Evolutionary conservation across 92 coral and sea anemone genomes (phyloP), one percentile per base, ranked within the genome.

Genomic region (Actinernus sp.): DNA sequence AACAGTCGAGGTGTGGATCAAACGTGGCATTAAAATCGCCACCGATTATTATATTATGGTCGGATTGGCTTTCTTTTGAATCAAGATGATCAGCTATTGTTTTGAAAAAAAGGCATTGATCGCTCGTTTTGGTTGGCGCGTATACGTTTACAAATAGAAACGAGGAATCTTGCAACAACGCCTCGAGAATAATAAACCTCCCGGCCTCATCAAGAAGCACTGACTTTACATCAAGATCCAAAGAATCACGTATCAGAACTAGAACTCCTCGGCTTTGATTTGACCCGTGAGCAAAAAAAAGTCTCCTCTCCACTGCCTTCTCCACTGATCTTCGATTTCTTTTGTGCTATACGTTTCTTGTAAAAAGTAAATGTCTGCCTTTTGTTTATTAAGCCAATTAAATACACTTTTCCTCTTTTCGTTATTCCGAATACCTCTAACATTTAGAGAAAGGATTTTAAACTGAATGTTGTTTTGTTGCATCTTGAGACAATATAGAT

Each of bases 311-410:
- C 78, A 82, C 50, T 82, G 71, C 13, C 8, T 46, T 39, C 49
- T 49, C 88, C 88, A 82, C n/a, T 23, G 24, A 30, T 26, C 43
- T 59, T n/a, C n/a, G n/a, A n/a, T n/a, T n/a, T n/a, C n/a, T n/a
- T n/a, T n/a, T n/a, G n/a, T n/a, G n/a, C n/a, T 74, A 32, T 75
- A 71, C 19, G 84, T 83, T 60, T 82, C 83, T 65, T 82, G 88
- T 21, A 74, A 33, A 37, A 74, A 74, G 2, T 36, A 39, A 14
- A 71, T 53, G 54, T 73, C 88, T 12, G 49, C 50, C 21, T 61
- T 73, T 45, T 83, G 89, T 24, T 63, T 51, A 6, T 33, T 61
- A 22, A 63, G 47, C 80, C 84, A 74, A 16, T 39, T 60, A 16
- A 83, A 58, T 5, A 64, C 28, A 16, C 71, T 43, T 58, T 58